These are phyloP conservation scores for Tachycineta bicolor DNA, from an alignment of 2,113 vertebrate species.

Conservation along the genomic window DNA sequence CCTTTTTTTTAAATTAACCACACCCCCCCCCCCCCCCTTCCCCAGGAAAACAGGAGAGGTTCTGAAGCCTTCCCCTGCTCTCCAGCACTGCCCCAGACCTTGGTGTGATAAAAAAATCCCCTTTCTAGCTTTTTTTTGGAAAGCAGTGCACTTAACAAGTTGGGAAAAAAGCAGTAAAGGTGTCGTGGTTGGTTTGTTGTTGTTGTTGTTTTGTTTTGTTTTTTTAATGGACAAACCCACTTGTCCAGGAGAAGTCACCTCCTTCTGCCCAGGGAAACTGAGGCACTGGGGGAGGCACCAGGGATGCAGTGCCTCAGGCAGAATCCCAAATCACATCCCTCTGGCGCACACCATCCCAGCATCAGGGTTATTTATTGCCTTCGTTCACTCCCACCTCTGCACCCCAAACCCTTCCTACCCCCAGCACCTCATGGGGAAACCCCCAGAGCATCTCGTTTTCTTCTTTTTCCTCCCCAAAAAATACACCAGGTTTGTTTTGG, in stretches of 20 bases:
- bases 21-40: no score
- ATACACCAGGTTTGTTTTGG: constrained; percentile 30
- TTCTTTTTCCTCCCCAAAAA: constrained; percentile 79
- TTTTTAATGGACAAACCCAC: fast-evolving
- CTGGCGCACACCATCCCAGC: not conserved
- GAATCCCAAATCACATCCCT: not conserved
- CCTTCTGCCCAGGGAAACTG: not conserved
- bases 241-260: fast-evolving
- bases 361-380: not conserved
- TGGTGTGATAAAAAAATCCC: not conserved
- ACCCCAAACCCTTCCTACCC: not conserved
- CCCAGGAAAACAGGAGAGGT: not conserved
- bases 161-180: not conserved
- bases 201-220: not conserved
- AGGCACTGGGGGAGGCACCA: fast-evolving
- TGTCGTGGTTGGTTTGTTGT: no score
- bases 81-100: no score
- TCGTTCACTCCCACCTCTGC: not conserved
- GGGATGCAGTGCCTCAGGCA: not conserved
- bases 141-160: not conserved
- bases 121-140: not conserved
- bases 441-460: fast-evolving
- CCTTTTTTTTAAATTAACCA: no score
- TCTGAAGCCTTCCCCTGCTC: no score
- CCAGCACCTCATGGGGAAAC: not conserved